Evolutionary conservation across 2,113 vertebrate genomes (phyloP).

Genomic region (Eulemur macaco): DNA sequence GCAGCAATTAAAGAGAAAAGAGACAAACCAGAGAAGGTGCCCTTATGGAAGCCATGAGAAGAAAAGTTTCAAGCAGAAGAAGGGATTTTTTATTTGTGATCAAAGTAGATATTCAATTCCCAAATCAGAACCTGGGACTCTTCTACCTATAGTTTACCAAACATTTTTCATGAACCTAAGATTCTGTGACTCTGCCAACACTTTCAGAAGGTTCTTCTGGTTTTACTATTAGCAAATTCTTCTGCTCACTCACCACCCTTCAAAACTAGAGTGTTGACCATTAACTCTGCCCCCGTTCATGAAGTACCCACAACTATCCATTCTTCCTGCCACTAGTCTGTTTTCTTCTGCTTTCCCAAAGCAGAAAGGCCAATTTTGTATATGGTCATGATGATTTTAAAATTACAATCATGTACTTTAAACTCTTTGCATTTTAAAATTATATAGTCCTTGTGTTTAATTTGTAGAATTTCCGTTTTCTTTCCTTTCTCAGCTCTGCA

Average conservation of each 20-base stretch:
- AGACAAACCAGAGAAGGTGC: not conserved
- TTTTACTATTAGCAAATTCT: not conserved
- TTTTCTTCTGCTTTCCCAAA: not conserved
- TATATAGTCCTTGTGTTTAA: not conserved
- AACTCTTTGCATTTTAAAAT: not conserved
- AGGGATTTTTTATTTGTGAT: conserved; percentile 19
- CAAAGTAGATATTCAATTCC: not conserved
- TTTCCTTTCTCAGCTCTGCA: not conserved
- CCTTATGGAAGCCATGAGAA: not conserved
- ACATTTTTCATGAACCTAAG: not conserved
- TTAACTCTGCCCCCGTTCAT: not conserved
- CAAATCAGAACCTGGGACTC: not conserved
- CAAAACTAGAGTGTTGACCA: not conserved
- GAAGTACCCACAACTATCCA: not conserved
- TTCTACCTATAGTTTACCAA: not conserved
- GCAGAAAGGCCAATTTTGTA: not conserved
- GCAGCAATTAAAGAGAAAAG: not conserved
- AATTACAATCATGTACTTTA: not conserved
- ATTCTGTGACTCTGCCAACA: not conserved
- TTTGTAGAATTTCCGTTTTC: not conserved
- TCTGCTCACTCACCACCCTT: not conserved
- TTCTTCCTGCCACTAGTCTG: not conserved
- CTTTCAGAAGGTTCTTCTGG: not conserved
- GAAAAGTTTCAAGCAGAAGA: not conserved
- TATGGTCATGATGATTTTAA: not conserved